Evolutionary conservation across 2,888 invertebrate species (phyloP).

Genomic region (Drosophila villosipedis): DNA sequence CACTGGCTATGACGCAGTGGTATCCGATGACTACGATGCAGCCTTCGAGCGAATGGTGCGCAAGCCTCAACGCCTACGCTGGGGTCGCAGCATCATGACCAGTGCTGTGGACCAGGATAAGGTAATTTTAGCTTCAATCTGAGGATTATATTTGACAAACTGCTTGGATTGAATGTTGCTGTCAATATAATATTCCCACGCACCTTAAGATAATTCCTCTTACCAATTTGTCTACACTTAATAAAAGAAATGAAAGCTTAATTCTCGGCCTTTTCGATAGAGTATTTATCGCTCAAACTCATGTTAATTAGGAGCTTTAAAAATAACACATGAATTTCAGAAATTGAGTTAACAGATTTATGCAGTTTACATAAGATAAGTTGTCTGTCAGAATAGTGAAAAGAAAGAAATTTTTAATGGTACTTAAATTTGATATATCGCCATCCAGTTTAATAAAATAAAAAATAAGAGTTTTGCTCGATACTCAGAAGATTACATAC

Average conservation of each 20-base stretch:
- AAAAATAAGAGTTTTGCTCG: not conserved
- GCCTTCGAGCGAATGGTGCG: conserved; percentile 69
- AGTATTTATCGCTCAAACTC: too few species aligned
- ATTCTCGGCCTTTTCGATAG: too few species aligned
- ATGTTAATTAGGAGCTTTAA: too few species aligned
- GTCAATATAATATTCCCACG: too few species aligned
- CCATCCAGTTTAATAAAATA: not conserved
- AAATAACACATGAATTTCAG: too few species aligned
- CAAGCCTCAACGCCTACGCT: conserved; percentile 80
- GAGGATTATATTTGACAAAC: not conserved
- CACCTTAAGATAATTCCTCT: too few species aligned
- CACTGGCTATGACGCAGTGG: conserved; percentile 38
- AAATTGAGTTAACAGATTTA: too few species aligned
- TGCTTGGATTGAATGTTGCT: too few species aligned
- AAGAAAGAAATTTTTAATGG: not conserved
- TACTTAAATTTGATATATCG: not conserved
- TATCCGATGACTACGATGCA: conserved; percentile 59
- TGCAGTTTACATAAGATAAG: too few species aligned
- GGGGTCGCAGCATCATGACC: conserved; percentile 72
- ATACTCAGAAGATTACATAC: not conserved
- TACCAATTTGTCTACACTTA: too few species aligned
- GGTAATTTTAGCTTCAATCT: conserved; percentile 30
- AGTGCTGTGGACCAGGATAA: conserved; percentile 39
- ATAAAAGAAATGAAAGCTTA: too few species aligned
- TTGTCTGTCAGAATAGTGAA: not conserved